These are phyloP conservation scores for Lamellibrachia satsuma DNA, from an alignment of 2,888 invertebrate genomes.

Conservation along the genomic window DNA sequence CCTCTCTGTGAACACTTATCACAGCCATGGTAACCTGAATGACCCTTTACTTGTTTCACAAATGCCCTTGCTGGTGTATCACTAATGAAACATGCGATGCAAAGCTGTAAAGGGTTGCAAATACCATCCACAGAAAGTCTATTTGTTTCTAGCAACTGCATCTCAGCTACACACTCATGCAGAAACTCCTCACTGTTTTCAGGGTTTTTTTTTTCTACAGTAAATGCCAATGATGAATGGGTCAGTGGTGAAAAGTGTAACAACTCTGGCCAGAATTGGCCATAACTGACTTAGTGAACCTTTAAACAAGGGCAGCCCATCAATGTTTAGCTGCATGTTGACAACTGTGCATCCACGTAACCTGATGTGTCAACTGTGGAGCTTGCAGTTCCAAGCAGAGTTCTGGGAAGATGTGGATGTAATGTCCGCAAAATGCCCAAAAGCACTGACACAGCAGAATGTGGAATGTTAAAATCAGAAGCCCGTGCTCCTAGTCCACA, in stretches of 20 bases:
- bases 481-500: no score
- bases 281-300: neutral
- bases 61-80: slow-evolving; percentile 44
- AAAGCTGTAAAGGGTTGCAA: neutral
- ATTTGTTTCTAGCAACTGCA: neutral
- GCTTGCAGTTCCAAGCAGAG: neutral
- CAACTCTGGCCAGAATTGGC: neutral
- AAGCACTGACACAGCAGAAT: no score
- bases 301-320: neutral
- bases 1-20: slow-evolving; percentile 36
- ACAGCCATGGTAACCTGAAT: slow-evolving; percentile 27
- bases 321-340: neutral
- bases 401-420: no score
- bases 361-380: neutral
- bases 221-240: neutral
- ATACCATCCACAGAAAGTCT: neutral
- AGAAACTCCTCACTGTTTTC: neutral
- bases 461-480: no score
- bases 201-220: neutral
- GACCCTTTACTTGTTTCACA: slow-evolving; percentile 26
- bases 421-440: no score
- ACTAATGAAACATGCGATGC: slow-evolving; percentile 30
- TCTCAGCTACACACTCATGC: neutral
- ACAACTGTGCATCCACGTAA: neutral
- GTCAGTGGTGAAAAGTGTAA: neutral